A percentile compares a stretch with the other conserved stretches of the same genome.
phyloP scores from a whole-genome alignment of 2,888 invertebrate species.

The Dendrolimus houi region DNA sequence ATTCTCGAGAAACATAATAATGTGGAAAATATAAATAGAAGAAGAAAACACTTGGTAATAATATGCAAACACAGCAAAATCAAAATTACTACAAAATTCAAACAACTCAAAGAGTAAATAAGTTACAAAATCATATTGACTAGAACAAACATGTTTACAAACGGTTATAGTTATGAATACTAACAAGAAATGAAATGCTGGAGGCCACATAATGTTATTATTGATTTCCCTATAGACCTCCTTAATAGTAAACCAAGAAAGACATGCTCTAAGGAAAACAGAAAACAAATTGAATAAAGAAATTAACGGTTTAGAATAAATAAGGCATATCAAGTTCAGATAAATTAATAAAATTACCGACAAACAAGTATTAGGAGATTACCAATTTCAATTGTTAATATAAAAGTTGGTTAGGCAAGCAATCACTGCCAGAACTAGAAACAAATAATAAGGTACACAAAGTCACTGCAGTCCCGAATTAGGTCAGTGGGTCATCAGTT shows the following conservation, averaged over 20 bases:
- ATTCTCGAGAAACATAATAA: too few species aligned
- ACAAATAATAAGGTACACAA: constrained; percentile 58
- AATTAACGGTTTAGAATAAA: constrained; percentile 7
- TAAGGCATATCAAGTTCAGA: constrained; percentile 10
- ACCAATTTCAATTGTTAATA: constrained; percentile 17
- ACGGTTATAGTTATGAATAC: constrained; percentile 10
- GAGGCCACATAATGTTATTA: constrained; percentile 20
- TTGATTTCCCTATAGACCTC: constrained; percentile 29
- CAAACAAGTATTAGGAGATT: too few species aligned
- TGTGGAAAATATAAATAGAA: too few species aligned
- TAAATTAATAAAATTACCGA: background rate
- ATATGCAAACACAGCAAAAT: too few species aligned
- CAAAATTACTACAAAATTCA: background rate
- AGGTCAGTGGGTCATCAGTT: constrained; percentile 66
- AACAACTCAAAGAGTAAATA: constrained; percentile 1
- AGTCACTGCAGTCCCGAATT: constrained; percentile 61
- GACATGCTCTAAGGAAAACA: constrained; percentile 6
- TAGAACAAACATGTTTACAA: constrained; percentile 21
- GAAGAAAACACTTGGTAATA: too few species aligned
- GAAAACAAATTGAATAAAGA: constrained; percentile 17
- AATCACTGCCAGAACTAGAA: constrained; percentile 62
- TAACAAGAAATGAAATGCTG: constrained; percentile 20
- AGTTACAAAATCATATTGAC: constrained; percentile 2
- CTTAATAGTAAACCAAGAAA: constrained; percentile 15
- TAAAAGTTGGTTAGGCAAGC: constrained; percentile 35